phyloP scores from a whole-genome alignment of 2,797 vertebrate genomes.

The Cossypha polioptera region DNA sequence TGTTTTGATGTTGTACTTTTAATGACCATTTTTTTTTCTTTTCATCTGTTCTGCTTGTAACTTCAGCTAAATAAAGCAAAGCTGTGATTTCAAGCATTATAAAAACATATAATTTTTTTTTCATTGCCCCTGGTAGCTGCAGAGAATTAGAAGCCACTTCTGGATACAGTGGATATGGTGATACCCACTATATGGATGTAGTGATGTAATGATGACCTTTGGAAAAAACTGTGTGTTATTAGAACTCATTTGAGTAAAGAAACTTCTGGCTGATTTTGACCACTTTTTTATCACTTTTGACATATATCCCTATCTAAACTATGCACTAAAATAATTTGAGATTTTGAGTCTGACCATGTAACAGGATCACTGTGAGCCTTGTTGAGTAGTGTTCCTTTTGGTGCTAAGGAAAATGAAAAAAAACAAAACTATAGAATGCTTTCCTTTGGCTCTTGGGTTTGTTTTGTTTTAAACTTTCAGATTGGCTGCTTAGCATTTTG shows the following conservation, averaged over 20 bases:
- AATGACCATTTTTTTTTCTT: background rate
- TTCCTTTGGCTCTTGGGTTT: conserved; percentile 23
- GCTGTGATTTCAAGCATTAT: background rate
- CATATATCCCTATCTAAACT: background rate
- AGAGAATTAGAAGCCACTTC: background rate
- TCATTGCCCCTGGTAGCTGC: background rate
- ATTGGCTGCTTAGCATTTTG: conserved; percentile 40
- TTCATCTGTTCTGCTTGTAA: background rate
- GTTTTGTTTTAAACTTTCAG: conserved; percentile 57
- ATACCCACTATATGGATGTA: background rate
- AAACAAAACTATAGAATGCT: background rate
- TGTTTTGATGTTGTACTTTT: background rate
- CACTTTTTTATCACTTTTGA: background rate
- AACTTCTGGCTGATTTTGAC: background rate
- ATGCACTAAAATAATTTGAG: background rate
- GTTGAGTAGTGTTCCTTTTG: background rate
- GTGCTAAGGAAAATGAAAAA: background rate
- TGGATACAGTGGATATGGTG: background rate
- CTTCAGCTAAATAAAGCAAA: background rate
- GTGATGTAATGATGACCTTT: background rate
- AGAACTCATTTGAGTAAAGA: background rate
- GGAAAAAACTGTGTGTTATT: background rate
- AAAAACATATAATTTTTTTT: background rate
- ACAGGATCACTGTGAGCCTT: background rate
- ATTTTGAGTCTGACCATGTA: background rate